Evolutionary conservation across 30 jellyfish, hydroid and myxozoan species (phyloP).

Genomic region (Mastigias papua): DNA sequence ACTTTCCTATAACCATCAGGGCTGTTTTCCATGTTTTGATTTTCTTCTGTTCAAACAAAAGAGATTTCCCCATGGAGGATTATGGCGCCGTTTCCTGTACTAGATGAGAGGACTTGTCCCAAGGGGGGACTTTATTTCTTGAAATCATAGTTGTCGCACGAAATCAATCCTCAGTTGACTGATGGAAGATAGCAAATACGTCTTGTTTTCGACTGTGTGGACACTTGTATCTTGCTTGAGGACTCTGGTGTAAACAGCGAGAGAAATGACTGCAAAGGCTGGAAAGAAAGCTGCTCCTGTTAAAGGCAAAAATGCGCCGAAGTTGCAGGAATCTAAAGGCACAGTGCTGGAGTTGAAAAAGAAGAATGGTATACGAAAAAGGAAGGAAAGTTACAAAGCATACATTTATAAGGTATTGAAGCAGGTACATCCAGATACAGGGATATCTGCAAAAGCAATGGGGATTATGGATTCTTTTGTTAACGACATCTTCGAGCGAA

Average conservation of each 20-base stretch:
- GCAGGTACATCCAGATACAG: constrained; percentile 89
- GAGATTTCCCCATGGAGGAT: too few species aligned
- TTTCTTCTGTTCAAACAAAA: too few species aligned
- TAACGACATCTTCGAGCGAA: constrained; percentile 90
- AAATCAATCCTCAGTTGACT: too few species aligned
- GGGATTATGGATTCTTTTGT: constrained; percentile 85
- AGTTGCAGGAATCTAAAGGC: neutral
- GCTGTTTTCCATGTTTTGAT: too few species aligned
- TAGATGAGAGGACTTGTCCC: too few species aligned
- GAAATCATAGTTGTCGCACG: too few species aligned
- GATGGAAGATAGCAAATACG: too few species aligned
- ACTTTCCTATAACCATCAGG: too few species aligned
- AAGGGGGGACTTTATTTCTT: too few species aligned
- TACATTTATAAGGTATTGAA: constrained; percentile 82
- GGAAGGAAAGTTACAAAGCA: constrained; percentile 70
- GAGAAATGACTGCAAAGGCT: neutral
- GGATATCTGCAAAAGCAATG: constrained; percentile 86
- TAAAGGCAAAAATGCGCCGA: neutral
- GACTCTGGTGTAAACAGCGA: neutral
- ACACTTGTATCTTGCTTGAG: too few species aligned
- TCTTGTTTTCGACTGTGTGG: too few species aligned
- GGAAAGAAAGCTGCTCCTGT: neutral
- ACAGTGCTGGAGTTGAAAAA: neutral
- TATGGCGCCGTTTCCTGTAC: too few species aligned
- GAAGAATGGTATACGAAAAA: constrained; percentile 57